Conservation (phyloP, 2,797 vertebrate genomes). For the Mareca penelope region DNA sequence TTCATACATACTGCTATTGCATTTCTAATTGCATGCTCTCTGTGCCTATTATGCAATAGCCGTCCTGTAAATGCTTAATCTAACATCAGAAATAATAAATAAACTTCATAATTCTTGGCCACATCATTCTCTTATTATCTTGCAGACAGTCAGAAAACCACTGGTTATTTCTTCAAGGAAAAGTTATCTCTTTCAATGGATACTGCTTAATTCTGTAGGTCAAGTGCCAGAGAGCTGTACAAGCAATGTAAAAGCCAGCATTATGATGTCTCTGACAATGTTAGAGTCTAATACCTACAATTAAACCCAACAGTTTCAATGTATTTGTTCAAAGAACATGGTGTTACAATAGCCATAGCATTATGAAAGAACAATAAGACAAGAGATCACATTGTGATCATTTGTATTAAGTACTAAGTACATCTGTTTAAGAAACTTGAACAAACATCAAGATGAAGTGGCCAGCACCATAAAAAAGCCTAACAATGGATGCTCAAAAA, state of each 20-base stretch:
- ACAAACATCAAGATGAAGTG: background rate
- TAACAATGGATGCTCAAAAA: background rate
- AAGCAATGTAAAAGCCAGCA: background rate
- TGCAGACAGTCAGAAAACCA: background rate
- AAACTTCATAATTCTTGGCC: background rate
- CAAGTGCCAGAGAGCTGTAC: rapidly evolving
- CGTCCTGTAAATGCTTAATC: background rate
- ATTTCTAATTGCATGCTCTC: background rate
- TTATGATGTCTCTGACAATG: background rate
- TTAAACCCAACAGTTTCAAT: background rate
- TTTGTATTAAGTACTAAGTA: background rate
- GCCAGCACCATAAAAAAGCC: background rate
- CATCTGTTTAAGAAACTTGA: background rate
- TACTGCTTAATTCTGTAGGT: background rate
- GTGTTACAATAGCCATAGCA: background rate
- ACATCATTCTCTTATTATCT: background rate
- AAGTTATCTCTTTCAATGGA: background rate
- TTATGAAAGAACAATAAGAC: background rate
- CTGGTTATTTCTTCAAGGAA: background rate
- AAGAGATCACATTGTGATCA: background rate
- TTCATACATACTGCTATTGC: background rate
- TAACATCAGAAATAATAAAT: background rate
- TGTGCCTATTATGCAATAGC: background rate
- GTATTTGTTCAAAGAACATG: background rate
- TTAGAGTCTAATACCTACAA: background rate